phyloP scores from a whole-genome alignment of 1,140 invertebrate species.

The Drosophila nebulosa region DNA sequence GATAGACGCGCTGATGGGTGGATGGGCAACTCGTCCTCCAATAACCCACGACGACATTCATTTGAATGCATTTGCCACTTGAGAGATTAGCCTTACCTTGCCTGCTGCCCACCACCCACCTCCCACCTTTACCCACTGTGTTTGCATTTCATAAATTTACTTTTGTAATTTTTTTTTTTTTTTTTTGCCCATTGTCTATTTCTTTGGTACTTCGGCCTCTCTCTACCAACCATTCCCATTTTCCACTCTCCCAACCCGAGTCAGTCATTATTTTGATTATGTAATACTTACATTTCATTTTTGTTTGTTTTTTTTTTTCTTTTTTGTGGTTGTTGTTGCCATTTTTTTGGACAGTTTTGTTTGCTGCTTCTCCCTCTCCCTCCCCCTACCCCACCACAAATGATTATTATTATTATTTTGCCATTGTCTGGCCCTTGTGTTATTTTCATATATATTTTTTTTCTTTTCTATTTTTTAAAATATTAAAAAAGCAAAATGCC shows the following conservation, averaged over 20 bases:
- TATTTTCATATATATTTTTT: conserved; percentile 11
- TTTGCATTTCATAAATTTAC: conserved; percentile 62
- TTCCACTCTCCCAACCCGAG: neutral
- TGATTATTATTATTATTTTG: conserved; percentile 40
- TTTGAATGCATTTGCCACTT: conserved; percentile 78
- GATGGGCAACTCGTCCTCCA: neutral
- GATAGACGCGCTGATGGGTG: neutral
- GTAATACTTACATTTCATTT: conserved; percentile 49
- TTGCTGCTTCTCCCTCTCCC: conserved; percentile 43
- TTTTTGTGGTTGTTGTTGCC: neutral
- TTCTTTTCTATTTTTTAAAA: conserved; percentile 53
- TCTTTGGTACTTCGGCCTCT: conserved; percentile 42
- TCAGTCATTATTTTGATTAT: conserved; percentile 77
- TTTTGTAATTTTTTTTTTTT: conserved; percentile 68
- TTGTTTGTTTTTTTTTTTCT: conserved; percentile 30
- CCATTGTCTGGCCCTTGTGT: conserved; percentile 43
- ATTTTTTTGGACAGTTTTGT: conserved; percentile 68
- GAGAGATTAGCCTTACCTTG: conserved; percentile 63
- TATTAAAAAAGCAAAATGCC: conserved; percentile 51
- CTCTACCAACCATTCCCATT: conserved; percentile 9
- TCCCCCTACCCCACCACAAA: conserved; percentile 7
- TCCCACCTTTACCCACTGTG: neutral
- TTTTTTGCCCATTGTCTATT: conserved; percentile 41
- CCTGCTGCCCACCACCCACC: neutral
- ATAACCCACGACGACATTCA: conserved; percentile 64